A percentile compares a stretch with the other conserved stretches of the same genome.
Conservation (phyloP, 1,140 invertebrate species). For the Polyergus mexicanus region DNA sequence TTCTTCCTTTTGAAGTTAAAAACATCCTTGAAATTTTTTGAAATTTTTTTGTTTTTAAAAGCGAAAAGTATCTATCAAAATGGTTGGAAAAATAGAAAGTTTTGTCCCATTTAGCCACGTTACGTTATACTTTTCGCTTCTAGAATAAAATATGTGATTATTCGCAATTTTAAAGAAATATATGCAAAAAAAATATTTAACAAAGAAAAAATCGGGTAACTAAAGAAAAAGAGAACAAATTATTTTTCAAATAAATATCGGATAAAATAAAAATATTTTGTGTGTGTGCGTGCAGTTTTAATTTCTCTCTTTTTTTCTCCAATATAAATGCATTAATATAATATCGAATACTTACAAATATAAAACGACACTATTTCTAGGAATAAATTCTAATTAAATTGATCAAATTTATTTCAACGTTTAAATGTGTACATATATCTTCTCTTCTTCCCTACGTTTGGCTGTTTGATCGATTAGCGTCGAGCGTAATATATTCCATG, state of each 20-base stretch:
- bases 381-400: not conserved
- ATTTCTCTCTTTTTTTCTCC: not conserved
- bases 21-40: not conserved
- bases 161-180: not conserved
- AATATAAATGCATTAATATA: not conserved
- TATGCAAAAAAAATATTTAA: not conserved
- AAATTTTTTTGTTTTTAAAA: not conserved
- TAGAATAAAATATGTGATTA: not conserved
- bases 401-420: not conserved
- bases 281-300: not conserved
- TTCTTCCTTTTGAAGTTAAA: not conserved
- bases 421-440: too few species aligned
- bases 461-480: not conserved
- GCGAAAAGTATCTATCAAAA: too few species aligned
- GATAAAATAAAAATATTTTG: not conserved
- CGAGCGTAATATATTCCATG: not conserved
- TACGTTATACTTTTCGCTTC: not conserved
- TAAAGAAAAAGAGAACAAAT: not conserved
- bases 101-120: not conserved
- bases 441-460: not conserved
- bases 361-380: not conserved
- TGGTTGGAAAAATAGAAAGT: not conserved
- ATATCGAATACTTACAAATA: not conserved
- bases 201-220: not conserved
- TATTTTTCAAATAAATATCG: not conserved